Conservation (phyloP, 2,888 invertebrate genomes). For the Clepsis dumicolana region DNA sequence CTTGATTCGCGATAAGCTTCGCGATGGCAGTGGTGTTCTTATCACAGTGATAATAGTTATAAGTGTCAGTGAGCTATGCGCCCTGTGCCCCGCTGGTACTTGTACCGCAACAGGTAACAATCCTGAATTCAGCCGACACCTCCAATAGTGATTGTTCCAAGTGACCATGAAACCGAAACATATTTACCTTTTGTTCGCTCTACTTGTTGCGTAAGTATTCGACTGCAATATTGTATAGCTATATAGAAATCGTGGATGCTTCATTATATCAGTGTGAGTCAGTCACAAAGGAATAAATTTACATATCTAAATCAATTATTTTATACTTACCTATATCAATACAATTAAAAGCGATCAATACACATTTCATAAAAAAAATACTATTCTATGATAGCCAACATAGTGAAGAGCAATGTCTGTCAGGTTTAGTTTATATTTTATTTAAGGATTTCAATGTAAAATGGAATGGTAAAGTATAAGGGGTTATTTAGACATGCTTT, state of each 20-base stretch:
- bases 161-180: constrained; percentile 71
- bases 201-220: constrained; percentile 73
- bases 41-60: constrained; percentile 84
- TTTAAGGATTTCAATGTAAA: background rate
- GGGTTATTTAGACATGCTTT: background rate
- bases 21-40: constrained; percentile 81
- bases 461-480: background rate
- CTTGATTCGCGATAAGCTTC: constrained; percentile 82
- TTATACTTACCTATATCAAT: background rate
- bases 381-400: background rate
- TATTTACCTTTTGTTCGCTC: constrained; percentile 65
- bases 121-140: constrained; percentile 65
- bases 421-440: background rate
- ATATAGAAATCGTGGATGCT: constrained; percentile 11
- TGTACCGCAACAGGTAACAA: constrained; percentile 69
- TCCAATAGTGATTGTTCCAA: constrained; percentile 56
- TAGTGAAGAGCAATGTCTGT: background rate
- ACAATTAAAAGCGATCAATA: background rate
- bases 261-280: constrained; percentile 9
- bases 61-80: constrained; percentile 84
- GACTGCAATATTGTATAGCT: constrained; percentile 12
- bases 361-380: background rate
- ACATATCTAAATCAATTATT: background rate
- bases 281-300: constrained; percentile 2
- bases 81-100: constrained; percentile 72